Evolutionary conservation across 2,888 invertebrate genomes (phyloP), one percentile per base, ranked within the genome.

Genomic region (Ichneumoninae sp.): DNA sequence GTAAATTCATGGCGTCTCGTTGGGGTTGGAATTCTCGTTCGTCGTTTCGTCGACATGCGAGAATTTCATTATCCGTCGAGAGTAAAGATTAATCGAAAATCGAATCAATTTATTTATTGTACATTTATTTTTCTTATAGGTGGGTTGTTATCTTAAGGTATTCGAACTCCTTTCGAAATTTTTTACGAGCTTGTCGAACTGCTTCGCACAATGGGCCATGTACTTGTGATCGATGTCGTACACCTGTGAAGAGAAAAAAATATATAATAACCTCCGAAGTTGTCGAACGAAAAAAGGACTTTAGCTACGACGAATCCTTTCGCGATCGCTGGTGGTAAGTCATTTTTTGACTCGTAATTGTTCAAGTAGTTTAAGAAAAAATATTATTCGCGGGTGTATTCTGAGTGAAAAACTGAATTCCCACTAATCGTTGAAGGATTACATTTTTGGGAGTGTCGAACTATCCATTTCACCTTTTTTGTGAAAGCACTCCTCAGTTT

Each of bases 141-240:
- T 47, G 13, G n/a, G 19, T 70, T 7, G 22, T 54, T 65, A 66
- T 65, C 19, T 65, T 26, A 54, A 60, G 10, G 52, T 68, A 1
- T 19, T 44, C 10, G 60, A 65, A 50, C 52, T 66, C 57, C 83
- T 83, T 13, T 88, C 86, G n/a, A 87, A 87, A 5, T 87, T 81
- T 62, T 88, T 83, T 1, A 88, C 44, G 19, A 89, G 66, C 47
- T 87, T 89, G 16, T 89, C 82, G 3, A 89, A 66, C n/a, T 79
- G 85, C 19, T 74, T 89, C 2, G 74, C 54, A 40, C 86, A 89
- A 5, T 88, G 68, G 4, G 78, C 50, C 54, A 83, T 83, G 30
- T 86, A 83, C 57, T 88, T 87, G 0, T 77, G 86, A 84, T 91
- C 91, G 33, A 91, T 86, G 44, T 89, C 84, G 71, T 86, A 83